Percentiles rank a stretch among this genome's conserved stretches.
phyloP scores from a whole-genome alignment of 2,797 vertebrate species.

The Mormyrus proboscirostris region DNA sequence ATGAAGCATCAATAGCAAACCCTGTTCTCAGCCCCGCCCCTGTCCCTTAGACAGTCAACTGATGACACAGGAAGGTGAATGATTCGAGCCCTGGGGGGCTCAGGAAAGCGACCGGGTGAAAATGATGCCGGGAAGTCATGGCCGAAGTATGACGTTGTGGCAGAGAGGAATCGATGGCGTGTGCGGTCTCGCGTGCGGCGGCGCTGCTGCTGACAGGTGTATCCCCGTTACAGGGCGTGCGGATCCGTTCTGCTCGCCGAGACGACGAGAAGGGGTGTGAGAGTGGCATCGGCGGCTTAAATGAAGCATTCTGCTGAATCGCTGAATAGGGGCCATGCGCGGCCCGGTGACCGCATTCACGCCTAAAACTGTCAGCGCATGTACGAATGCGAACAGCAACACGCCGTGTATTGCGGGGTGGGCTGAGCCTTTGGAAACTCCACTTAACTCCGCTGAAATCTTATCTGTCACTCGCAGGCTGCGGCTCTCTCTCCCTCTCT shows the following conservation, averaged over 20 bases:
- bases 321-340: neutral
- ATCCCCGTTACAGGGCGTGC: neutral
- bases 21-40: neutral
- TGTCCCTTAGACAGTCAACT: neutral
- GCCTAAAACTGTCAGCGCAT: conserved; percentile 35
- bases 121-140: neutral
- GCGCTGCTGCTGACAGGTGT: neutral
- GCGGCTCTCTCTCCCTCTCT: conserved; percentile 30
- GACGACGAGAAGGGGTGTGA: neutral
- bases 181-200: neutral
- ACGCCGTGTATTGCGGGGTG: conserved; percentile 35
- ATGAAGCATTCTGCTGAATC: neutral
- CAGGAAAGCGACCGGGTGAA: neutral
- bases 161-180: neutral
- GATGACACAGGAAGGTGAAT: neutral
- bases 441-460: conserved; percentile 51
- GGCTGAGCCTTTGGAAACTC: conserved; percentile 45
- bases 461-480: conserved; percentile 56
- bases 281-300: neutral
- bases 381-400: conserved; percentile 32
- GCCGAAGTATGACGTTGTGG: neutral
- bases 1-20: neutral
- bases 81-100: neutral
- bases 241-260: neutral
- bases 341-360: conserved; percentile 23